Evolutionary conservation across 1,140 invertebrate genomes (phyloP).

Genomic region (Leguminivora glycinivorella): DNA sequence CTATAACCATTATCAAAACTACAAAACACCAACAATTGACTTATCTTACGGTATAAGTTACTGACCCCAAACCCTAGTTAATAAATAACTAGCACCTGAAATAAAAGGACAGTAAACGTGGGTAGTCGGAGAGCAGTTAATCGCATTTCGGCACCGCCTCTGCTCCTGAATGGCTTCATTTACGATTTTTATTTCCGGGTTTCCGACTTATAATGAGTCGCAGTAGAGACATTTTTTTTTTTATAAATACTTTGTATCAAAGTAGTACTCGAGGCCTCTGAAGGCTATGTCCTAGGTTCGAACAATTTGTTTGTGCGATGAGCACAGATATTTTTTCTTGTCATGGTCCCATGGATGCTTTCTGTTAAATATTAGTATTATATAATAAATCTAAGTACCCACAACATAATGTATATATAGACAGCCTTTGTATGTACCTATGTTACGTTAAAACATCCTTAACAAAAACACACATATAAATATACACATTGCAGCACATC

Average conservation of each 20-base stretch:
- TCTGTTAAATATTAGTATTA: too few species aligned
- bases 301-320: too few species aligned
- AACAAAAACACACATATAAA: too few species aligned
- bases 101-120: constrained; percentile 75
- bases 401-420: too few species aligned
- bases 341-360: too few species aligned
- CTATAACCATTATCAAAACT: not conserved
- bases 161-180: constrained; percentile 74
- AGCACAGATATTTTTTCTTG: too few species aligned
- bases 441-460: too few species aligned
- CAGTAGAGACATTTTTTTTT: not conserved
- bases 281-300: too few species aligned
- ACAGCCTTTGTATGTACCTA: too few species aligned
- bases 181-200: constrained; percentile 76
- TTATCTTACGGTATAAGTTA: constrained; percentile 29
- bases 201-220: constrained; percentile 42
- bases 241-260: not conserved
- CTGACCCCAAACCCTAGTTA: constrained; percentile 37
- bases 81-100: constrained; percentile 73
- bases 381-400: too few species aligned
- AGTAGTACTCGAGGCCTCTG: too few species aligned
- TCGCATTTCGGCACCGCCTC: constrained; percentile 69
- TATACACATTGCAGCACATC: too few species aligned
- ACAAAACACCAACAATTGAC: constrained; percentile 11
- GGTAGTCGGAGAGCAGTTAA: constrained; percentile 73